These are phyloP conservation scores for Polyploca ridens DNA, from an alignment of 2,888 invertebrate genomes.

Conservation along the genomic window DNA sequence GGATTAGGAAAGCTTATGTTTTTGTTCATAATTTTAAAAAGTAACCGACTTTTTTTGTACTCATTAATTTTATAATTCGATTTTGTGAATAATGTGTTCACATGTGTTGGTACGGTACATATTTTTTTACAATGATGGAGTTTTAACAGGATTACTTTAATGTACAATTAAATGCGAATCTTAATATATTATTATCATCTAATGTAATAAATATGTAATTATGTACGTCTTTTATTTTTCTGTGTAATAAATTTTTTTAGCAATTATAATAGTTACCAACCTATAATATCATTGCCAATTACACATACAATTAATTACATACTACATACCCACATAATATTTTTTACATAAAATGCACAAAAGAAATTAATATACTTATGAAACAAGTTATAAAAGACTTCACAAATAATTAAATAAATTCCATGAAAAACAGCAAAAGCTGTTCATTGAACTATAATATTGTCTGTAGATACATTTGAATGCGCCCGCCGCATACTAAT, in stretches of 20 bases:
- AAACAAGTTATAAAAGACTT: not conserved
- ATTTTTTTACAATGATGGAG: too few species aligned
- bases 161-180: too few species aligned
- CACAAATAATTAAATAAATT: not conserved
- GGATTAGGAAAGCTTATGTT: conserved; percentile 40
- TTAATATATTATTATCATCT: not conserved
- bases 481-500: conserved; percentile 10
- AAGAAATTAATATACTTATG: not conserved
- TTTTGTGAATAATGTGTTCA: not conserved
- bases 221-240: too few species aligned
- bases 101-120: not conserved
- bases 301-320: too few species aligned
- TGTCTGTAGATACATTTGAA: not conserved
- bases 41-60: not conserved
- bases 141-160: too few species aligned
- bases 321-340: not conserved
- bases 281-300: too few species aligned
- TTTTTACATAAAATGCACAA: not conserved
- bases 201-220: not conserved
- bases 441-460: not conserved
- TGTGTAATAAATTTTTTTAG: too few species aligned
- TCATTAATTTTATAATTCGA: not conserved
- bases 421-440: not conserved
- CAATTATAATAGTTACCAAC: too few species aligned
- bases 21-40: conserved; percentile 9